phyloP scores from a whole-genome alignment of 2,113 vertebrate species.

The Sander lucioperca region DNA sequence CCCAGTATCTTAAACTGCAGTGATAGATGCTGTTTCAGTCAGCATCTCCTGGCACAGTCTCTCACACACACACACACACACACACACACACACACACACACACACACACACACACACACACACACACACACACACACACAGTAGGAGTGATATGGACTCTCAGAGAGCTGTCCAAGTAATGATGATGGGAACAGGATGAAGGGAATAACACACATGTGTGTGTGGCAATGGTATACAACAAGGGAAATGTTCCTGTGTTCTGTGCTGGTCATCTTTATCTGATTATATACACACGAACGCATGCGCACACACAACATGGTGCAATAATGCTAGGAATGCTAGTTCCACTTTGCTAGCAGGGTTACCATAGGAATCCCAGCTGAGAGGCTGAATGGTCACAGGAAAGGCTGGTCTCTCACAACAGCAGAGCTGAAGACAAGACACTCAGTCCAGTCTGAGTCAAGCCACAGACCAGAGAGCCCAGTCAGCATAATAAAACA shows the following conservation, averaged over 20 bases:
- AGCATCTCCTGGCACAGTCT: not conserved
- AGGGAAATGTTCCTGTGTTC: conserved; percentile 40
- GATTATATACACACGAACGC: conserved; percentile 15
- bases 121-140: conserved; percentile 5
- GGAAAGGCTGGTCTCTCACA: conserved; percentile 25
- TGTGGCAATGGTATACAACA: conserved; percentile 20
- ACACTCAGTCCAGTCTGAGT: conserved; percentile 2
- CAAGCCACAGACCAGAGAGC: not conserved
- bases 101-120: conserved; percentile 12
- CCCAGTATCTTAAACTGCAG: not conserved
- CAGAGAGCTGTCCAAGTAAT: not conserved
- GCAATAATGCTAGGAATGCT: conserved; percentile 74
- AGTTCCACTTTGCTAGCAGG: conserved; percentile 66
- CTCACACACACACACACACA: no score
- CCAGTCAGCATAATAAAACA: not conserved
- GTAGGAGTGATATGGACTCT: not conserved
- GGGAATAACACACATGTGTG: not conserved
- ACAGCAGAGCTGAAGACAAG: conserved; percentile 5
- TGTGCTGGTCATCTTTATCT: conserved; percentile 51
- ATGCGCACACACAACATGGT: conserved; percentile 30
- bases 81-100: not conserved
- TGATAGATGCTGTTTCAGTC: not conserved
- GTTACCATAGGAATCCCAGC: conserved; percentile 65
- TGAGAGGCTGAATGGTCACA: conserved; percentile 47
- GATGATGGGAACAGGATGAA: not conserved